These are phyloP conservation scores for Acanthurus lineatus DNA, from an alignment of 2,797 vertebrate species.

Conservation along the genomic window DNA sequence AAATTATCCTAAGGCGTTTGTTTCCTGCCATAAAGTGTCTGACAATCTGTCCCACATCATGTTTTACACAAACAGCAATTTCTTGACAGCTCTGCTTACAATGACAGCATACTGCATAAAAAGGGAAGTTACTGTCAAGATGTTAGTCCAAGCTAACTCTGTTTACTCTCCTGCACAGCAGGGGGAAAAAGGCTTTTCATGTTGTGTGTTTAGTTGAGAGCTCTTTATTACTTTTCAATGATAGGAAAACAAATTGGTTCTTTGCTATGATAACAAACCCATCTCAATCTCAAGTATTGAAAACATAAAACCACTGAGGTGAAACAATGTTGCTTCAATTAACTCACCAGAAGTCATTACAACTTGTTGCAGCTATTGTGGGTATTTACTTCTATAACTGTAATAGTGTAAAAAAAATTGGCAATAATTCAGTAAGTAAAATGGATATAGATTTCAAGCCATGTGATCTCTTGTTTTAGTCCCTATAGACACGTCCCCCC, in stretches of 20 bases:
- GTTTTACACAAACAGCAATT: constrained; percentile 66
- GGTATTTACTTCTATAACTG: neutral
- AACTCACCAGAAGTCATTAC: neutral
- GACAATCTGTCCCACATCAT: constrained; percentile 67
- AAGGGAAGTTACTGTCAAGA: constrained; percentile 69
- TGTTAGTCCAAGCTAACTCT: constrained; percentile 50
- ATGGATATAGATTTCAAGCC: neutral
- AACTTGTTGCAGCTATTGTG: neutral
- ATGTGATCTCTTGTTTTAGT: neutral
- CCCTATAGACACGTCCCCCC: neutral
- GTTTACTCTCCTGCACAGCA: constrained; percentile 50
- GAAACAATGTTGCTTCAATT: constrained; percentile 9
- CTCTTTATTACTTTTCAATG: constrained; percentile 41
- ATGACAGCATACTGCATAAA: constrained; percentile 65
- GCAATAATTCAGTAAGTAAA: neutral
- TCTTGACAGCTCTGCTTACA: constrained; percentile 69
- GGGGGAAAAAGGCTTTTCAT: constrained; percentile 35
- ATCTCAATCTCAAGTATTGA: constrained; percentile 10
- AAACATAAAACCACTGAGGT: constrained; percentile 8
- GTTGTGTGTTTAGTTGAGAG: constrained; percentile 44
- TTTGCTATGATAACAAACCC: constrained; percentile 12
- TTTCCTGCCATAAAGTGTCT: constrained; percentile 64
- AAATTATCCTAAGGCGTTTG: constrained; percentile 67
- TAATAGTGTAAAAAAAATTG: neutral
- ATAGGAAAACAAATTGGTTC: constrained; percentile 4